Conservation (phyloP, 2,113 vertebrate genomes). For the Tetrao urogallus region DNA sequence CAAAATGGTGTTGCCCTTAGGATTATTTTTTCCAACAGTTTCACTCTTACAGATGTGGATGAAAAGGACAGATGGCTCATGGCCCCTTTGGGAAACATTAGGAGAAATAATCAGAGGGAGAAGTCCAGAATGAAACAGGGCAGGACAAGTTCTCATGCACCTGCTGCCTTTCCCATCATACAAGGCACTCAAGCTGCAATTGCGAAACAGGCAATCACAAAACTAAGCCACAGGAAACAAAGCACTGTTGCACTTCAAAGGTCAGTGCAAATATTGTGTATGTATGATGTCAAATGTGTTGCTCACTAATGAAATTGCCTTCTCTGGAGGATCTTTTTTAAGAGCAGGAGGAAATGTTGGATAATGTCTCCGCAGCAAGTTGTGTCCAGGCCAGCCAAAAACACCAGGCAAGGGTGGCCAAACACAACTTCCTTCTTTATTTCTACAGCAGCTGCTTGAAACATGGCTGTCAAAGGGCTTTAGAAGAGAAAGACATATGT, state of each 20-base stretch:
- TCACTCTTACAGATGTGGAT: constrained; percentile 18
- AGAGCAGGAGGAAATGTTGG: constrained; percentile 12
- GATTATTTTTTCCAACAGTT: constrained; percentile 11
- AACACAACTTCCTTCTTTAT: constrained; percentile 43
- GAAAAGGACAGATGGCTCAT: neutral
- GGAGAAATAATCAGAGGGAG: neutral
- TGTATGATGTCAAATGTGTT: neutral
- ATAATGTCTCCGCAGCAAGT: neutral
- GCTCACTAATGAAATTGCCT: neutral
- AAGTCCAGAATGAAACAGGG: neutral
- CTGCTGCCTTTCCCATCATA: neutral
- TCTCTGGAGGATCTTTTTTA: neutral
- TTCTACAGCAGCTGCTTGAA: neutral
- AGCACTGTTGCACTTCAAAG: neutral
- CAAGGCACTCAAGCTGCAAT: accelerated
- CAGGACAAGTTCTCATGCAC: neutral
- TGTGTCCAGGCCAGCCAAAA: constrained; percentile 9
- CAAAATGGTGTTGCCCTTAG: constrained; percentile 16
- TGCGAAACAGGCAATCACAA: accelerated
- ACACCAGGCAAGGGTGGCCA: neutral
- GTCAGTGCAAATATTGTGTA: neutral
- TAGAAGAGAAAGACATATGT: neutral
- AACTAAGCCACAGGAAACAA: neutral
- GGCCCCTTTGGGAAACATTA: neutral
- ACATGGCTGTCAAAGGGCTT: neutral